Percentiles rank a stretch among this genome's conserved stretches.
phyloP scores from a whole-genome alignment of 2,113 vertebrate species.

The Mesocricetus auratus region DNA sequence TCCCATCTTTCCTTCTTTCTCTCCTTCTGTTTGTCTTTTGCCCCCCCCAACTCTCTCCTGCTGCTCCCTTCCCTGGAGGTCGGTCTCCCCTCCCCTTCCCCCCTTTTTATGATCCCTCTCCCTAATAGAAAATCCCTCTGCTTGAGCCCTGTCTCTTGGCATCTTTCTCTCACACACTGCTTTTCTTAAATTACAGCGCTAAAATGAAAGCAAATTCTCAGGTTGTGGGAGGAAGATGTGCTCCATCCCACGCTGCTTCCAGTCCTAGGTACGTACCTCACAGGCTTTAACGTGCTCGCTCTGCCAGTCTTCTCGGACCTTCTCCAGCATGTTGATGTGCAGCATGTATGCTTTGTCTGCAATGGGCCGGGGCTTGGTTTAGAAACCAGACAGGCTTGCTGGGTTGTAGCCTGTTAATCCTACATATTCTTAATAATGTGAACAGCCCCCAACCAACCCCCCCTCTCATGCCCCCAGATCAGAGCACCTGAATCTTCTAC shows the following conservation, averaged over 20 bases:
- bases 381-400: neutral
- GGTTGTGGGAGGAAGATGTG: neutral
- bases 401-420: neutral
- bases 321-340: constrained; percentile 88
- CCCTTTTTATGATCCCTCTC: no score
- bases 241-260: neutral
- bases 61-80: no score
- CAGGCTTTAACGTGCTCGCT: constrained; percentile 93
- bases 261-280: constrained; percentile 86
- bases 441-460: neutral
- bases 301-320: constrained; percentile 93
- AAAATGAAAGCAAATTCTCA: neutral
- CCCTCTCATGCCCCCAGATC: constrained; percentile 42
- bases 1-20: no score
- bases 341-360: constrained; percentile 92
- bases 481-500: constrained; percentile 96
- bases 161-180: no score
- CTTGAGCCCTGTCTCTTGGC: no score
- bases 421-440: neutral
- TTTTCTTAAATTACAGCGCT: no score
- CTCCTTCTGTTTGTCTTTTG: no score
- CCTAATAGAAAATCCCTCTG: no score
- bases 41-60: no score
- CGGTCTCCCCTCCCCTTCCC: no score
- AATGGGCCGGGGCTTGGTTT: neutral